These are phyloP conservation scores for Branchellion lobata DNA, from an alignment of 2,888 invertebrate genomes.

Conservation along the genomic window DNA sequence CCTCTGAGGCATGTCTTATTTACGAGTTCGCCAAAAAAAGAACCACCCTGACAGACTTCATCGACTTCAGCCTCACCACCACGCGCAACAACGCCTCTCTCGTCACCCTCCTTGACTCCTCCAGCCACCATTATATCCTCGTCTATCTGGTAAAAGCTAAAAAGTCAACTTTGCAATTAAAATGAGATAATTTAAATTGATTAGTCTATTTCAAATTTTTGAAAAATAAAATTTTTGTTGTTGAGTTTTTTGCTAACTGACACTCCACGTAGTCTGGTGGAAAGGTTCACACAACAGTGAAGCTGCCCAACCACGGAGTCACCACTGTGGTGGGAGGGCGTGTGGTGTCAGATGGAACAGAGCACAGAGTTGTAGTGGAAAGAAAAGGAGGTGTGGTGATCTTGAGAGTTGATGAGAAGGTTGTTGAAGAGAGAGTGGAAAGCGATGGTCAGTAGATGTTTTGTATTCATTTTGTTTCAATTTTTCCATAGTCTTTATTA, in stretches of 20 bases:
- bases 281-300: neutral
- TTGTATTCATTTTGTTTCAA: neutral
- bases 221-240: no score
- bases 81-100: neutral
- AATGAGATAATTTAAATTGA: no score
- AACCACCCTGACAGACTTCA: neutral
- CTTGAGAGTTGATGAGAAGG: neutral
- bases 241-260: neutral
- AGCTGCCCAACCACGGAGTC: neutral
- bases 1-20: neutral
- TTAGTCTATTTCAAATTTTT: no score
- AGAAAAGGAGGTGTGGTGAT: neutral
- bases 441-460: neutral
- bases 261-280: neutral
- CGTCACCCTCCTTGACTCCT: neutral
- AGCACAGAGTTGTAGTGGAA: neutral
- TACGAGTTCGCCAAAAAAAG: neutral
- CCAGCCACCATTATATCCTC: neutral
- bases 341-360: neutral
- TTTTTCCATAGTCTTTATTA: neutral
- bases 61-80: neutral
- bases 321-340: neutral
- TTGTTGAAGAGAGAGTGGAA: neutral
- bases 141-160: no score
- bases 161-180: no score